Evolutionary conservation across 1,140 invertebrate species (phyloP).

Genomic region (Doryteuthis pealeii): DNA sequence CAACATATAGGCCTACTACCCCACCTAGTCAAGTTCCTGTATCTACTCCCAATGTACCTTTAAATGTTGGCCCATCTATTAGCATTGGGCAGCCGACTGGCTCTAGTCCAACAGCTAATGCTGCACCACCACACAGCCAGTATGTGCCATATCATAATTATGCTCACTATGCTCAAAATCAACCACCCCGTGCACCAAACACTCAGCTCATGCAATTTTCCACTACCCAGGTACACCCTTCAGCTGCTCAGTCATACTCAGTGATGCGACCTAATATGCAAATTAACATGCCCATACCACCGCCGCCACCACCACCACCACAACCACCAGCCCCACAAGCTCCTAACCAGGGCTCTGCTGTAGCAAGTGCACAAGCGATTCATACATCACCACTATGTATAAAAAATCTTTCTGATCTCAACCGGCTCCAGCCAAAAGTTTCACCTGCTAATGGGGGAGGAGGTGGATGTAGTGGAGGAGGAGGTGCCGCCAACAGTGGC

Average conservation of each 20-base stretch:
- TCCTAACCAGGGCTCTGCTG: not conserved
- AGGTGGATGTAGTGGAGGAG: not conserved
- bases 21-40: constrained; percentile 12
- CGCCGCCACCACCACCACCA: not conserved
- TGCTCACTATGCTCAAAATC: not conserved
- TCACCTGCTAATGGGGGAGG: not conserved
- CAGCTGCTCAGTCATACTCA: not conserved
- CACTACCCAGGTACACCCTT: constrained; percentile 7
- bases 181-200: constrained; percentile 8
- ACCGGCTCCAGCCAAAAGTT: constrained; percentile 2
- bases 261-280: constrained; percentile 13
- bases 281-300: constrained; percentile 4
- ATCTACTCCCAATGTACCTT: constrained; percentile 7
- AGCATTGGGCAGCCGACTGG: constrained; percentile 9
- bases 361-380: not conserved
- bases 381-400: constrained; percentile 2
- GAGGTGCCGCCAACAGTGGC: not conserved
- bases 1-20: not conserved
- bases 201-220: constrained; percentile 9
- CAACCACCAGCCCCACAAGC: not conserved
- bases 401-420: constrained; percentile 11
- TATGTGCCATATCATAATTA: constrained; percentile 10
- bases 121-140: not conserved
- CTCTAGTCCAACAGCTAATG: constrained; percentile 1
- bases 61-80: constrained; percentile 1